These are phyloP conservation scores for Microcebus tavaratra DNA, from an alignment of 2,113 vertebrate species.

Conservation along the genomic window DNA sequence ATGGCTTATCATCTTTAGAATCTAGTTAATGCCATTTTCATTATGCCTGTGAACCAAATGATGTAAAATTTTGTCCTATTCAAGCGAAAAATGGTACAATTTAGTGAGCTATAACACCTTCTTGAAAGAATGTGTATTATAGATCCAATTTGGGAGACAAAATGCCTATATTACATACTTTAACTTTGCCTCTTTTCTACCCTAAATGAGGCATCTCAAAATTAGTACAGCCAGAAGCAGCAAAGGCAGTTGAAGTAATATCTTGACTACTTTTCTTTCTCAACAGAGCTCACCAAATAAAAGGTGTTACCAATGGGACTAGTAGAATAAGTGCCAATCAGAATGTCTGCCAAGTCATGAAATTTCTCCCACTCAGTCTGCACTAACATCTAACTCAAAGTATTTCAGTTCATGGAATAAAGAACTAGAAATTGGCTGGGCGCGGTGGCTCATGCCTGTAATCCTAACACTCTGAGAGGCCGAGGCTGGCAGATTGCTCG, in stretches of 20 bases:
- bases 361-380: not conserved
- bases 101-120: constrained; percentile 43
- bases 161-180: constrained; percentile 72
- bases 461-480: too few relatives aligned
- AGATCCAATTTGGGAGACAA: constrained; percentile 57
- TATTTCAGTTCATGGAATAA: constrained; percentile 37
- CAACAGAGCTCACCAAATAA: constrained; percentile 49
- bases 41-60: not conserved
- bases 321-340: constrained; percentile 58
- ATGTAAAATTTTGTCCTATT: constrained; percentile 42
- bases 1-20: not conserved
- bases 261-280: constrained; percentile 42
- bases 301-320: constrained; percentile 54
- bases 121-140: constrained; percentile 65
- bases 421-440: not conserved
- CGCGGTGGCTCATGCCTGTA: too few relatives aligned
- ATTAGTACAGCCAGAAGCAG: constrained; percentile 71
- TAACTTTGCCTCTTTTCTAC: constrained; percentile 54
- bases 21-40: constrained; percentile 34
- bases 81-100: constrained; percentile 9
- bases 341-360: constrained; percentile 13
- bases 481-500: too few relatives aligned
- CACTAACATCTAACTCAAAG: constrained; percentile 48
- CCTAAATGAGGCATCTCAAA: constrained; percentile 73
- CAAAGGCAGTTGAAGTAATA: constrained; percentile 73